phyloP scores from a whole-genome alignment of 35 echinoderm and acorn worm genomes.

The Hemicentrotus pulcherrimus region DNA sequence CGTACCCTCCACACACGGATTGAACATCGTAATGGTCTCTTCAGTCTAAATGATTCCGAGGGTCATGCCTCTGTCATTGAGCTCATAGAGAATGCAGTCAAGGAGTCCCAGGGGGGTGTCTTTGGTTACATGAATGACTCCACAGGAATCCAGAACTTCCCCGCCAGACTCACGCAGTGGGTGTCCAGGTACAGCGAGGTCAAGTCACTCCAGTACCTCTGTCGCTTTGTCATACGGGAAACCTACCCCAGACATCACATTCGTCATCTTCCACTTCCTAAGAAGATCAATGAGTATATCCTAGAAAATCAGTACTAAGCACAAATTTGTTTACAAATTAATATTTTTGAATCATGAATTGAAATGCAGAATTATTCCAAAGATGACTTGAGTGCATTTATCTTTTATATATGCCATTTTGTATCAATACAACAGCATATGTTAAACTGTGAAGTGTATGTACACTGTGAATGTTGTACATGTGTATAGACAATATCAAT shows the following conservation, averaged over 20 bases:
- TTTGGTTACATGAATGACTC: constrained; percentile 90
- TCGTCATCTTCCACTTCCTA: constrained; percentile 84
- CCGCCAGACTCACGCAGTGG: constrained; percentile 81
- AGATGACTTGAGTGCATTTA: background rate
- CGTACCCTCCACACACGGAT: constrained; percentile 92
- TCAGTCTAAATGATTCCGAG: constrained; percentile 94
- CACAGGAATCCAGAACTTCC: constrained; percentile 84
- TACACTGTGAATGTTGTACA: too few relatives aligned
- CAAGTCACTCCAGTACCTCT: constrained; percentile 87
- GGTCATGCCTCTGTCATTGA: constrained; percentile 88
- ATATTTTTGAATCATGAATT: background rate
- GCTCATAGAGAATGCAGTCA: constrained; percentile 80
- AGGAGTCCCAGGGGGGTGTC: constrained; percentile 85
- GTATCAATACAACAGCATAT: background rate
- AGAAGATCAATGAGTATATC: constrained; percentile 91
- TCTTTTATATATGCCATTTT: background rate
- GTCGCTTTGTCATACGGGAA: constrained; percentile 94
- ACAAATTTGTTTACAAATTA: background rate
- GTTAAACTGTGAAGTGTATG: background rate
- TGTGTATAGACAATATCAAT: too few relatives aligned
- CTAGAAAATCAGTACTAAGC: constrained; percentile 93
- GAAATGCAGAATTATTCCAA: constrained; percentile 12
- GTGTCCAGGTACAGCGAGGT: constrained; percentile 93
- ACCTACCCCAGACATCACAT: constrained; percentile 86
- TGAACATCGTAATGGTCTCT: constrained; percentile 87